phyloP scores from a whole-genome alignment of 2,888 invertebrate genomes.

The Liopterus haemorrhoidalis region DNA sequence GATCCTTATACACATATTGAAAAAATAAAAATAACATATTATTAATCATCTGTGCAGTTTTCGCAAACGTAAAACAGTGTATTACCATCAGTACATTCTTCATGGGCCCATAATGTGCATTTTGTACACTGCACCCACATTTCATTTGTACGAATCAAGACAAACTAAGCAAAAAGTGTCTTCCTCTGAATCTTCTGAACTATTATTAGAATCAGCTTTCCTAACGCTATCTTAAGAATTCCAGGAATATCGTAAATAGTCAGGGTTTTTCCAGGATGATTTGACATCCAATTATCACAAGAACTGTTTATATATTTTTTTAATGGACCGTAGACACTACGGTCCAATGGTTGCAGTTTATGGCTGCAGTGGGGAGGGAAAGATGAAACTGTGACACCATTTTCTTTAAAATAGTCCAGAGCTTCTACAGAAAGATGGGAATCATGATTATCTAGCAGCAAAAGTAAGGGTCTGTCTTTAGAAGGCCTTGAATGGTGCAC shows the following conservation, averaged over 20 bases:
- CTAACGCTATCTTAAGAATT: slow-evolving; percentile 17
- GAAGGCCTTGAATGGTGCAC: slow-evolving; percentile 21
- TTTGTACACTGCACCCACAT: too few relatives aligned
- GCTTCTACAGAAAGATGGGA: slow-evolving; percentile 24
- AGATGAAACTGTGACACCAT: slow-evolving; percentile 19
- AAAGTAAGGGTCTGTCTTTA: slow-evolving; percentile 22
- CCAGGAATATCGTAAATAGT: slow-evolving; percentile 26
- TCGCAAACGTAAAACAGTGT: too few relatives aligned
- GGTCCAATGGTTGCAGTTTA: slow-evolving; percentile 29
- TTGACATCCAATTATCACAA: slow-evolving; percentile 27
- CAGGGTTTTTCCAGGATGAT: slow-evolving; percentile 27
- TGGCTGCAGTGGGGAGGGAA: slow-evolving; percentile 27
- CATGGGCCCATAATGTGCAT: too few relatives aligned
- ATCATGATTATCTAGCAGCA: slow-evolving; percentile 28
- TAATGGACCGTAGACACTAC: slow-evolving; percentile 27
- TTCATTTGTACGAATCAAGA: too few relatives aligned
- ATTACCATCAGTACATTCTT: too few relatives aligned
- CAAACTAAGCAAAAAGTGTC: too few relatives aligned
- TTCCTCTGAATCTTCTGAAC: too few relatives aligned
- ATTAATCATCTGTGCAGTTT: too few relatives aligned
- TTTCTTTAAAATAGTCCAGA: slow-evolving; percentile 24
- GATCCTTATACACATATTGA: too few relatives aligned
- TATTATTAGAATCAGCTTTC: too few relatives aligned
- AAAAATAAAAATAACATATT: too few relatives aligned
- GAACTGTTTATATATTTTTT: slow-evolving; percentile 25